Evolutionary conservation across 2,113 vertebrate genomes (phyloP).

Genomic region (Hystrix cristata): DNA sequence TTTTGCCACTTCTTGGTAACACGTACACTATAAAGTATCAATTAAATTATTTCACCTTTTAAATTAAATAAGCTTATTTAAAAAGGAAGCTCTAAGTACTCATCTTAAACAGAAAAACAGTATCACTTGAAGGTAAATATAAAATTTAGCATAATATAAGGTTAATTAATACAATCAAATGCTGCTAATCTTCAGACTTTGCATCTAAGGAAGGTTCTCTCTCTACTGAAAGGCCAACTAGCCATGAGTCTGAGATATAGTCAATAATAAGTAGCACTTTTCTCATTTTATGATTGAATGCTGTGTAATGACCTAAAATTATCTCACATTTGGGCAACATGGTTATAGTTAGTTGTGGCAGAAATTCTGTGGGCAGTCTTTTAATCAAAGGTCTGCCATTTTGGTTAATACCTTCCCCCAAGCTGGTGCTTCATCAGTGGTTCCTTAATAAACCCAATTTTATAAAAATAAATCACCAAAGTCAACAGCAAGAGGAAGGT

Average conservation of each 20-base stretch:
- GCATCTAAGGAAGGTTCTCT: not conserved
- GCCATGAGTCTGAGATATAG: not conserved
- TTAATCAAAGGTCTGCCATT: not conserved
- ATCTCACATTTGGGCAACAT: not conserved
- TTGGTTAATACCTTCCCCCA: not conserved
- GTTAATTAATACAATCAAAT: not conserved
- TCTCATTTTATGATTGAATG: not conserved
- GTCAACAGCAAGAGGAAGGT: not conserved
- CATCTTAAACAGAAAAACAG: not conserved
- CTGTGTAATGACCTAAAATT: not conserved
- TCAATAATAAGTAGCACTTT: not conserved
- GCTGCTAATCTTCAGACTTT: not conserved
- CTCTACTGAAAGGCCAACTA: not conserved
- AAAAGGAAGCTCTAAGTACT: not conserved
- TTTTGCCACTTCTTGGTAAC: not conserved
- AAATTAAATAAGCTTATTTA: conserved; percentile 32
- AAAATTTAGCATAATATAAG: not conserved
- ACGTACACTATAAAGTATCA: not conserved
- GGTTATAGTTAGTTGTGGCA: not conserved
- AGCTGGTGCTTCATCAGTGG: not conserved
- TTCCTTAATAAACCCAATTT: not conserved
- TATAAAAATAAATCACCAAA: not conserved
- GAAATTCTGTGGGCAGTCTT: not conserved
- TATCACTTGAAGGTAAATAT: not conserved
- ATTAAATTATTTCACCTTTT: conserved; percentile 16